Conservation (phyloP, 1,140 invertebrate species). For the Galleria mellonella region DNA sequence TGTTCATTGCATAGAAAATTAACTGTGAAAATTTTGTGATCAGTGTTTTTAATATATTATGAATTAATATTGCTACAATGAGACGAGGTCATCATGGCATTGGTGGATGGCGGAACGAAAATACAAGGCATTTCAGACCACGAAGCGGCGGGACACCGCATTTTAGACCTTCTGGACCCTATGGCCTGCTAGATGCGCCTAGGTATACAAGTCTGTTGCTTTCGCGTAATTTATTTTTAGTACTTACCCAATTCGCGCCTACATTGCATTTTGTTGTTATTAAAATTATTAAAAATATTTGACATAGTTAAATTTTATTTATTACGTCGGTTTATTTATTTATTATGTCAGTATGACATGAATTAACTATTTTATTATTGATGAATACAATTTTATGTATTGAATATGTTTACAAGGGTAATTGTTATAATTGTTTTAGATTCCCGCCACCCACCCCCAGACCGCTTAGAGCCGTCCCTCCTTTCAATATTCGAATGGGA, state of each 20-base stretch:
- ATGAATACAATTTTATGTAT: no score
- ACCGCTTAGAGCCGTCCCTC: constrained; percentile 19
- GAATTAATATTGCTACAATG: constrained; percentile 43
- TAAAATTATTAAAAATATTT: neutral
- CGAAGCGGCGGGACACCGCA: constrained; percentile 40
- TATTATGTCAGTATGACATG: no score
- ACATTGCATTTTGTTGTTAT: no score
- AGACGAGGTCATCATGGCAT: constrained; percentile 58
- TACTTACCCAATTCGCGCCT: no score
- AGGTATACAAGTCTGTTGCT: constrained; percentile 21
- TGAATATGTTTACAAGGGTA: neutral
- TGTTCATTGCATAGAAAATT: constrained; percentile 1
- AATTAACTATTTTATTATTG: no score
- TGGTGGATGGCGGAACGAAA: constrained; percentile 63
- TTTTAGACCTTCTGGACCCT: constrained; percentile 40
- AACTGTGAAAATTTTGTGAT: constrained; percentile 2
- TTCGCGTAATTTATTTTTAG: neutral
- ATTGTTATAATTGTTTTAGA: constrained; percentile 30
- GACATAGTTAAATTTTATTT: neutral
- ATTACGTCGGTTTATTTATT: no score
- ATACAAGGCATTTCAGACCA: constrained; percentile 53
- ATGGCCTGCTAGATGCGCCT: constrained; percentile 27
- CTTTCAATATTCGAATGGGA: constrained; percentile 13
- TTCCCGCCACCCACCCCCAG: constrained; percentile 39
- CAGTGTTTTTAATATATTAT: constrained; percentile 17